phyloP scores from a whole-genome alignment of 2,888 invertebrate species.

The Pedicia rivosa region DNA sequence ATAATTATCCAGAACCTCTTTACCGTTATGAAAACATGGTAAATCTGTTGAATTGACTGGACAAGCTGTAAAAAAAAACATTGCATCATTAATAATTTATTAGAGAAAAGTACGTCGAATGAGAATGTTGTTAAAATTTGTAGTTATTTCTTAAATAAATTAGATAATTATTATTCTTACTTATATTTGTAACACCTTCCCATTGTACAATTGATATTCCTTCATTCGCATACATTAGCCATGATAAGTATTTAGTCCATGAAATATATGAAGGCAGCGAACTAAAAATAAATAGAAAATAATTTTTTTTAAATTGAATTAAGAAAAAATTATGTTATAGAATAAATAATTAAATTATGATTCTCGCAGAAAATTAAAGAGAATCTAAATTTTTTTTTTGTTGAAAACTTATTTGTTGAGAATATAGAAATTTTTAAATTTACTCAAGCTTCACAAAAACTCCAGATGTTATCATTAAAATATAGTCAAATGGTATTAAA shows the following conservation, averaged over 20 bases:
- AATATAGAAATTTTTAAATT: constrained; percentile 11
- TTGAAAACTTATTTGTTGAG: no score
- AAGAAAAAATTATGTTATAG: not conserved
- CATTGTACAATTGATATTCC: constrained; percentile 69
- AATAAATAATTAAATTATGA: constrained; percentile 10
- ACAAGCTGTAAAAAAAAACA: constrained; percentile 35
- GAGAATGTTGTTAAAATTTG: no score
- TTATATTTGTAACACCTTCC: constrained; percentile 44
- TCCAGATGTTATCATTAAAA: constrained; percentile 76
- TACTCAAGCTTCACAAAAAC: constrained; percentile 70
- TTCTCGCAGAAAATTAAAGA: no score
- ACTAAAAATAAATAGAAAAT: constrained; percentile 28
- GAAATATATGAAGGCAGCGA: constrained; percentile 51
- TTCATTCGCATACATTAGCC: constrained; percentile 78
- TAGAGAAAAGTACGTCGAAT: no score
- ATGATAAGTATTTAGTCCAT: constrained; percentile 68
- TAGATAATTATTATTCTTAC: constrained; percentile 17
- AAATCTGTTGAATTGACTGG: constrained; percentile 37
- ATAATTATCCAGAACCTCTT: constrained; percentile 53
- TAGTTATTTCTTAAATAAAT: no score
- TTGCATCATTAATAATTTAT: constrained; percentile 6
- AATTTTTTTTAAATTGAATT: not conserved
- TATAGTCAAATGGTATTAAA: constrained; percentile 71
- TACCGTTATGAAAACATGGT: constrained; percentile 57
- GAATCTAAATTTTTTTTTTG: no score